Evolutionary conservation across 2,888 invertebrate species (phyloP).

Genomic region (Spilosoma lubricipeda): DNA sequence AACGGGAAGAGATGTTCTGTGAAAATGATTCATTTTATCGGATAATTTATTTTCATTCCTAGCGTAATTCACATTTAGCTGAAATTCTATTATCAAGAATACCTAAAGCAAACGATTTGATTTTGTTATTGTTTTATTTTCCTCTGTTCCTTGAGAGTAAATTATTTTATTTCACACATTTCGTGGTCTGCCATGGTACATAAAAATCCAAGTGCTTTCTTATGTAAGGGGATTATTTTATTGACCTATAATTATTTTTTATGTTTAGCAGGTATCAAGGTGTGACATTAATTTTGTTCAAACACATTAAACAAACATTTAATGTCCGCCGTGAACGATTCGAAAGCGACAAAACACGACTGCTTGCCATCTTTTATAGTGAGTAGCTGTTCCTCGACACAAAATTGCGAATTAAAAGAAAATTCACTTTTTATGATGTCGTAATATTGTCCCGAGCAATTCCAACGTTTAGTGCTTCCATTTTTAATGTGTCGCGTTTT

Average conservation of each 20-base stretch:
- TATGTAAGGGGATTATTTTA: conserved; percentile 61
- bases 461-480: conserved; percentile 63
- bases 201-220: conserved; percentile 56
- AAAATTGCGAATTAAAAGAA: conserved; percentile 74
- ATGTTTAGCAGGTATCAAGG: conserved; percentile 61
- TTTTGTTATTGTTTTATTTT: conserved; percentile 27
- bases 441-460: conserved; percentile 68
- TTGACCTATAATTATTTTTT: conserved; percentile 64
- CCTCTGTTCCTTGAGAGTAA: conserved; percentile 25
- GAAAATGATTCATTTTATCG: conserved; percentile 10
- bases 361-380: conserved; percentile 69
- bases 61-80: conserved; percentile 11
- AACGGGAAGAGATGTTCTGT: conserved; percentile 8
- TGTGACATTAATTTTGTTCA: conserved; percentile 71
- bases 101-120: conserved; percentile 15
- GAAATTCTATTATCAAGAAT: conserved; percentile 18
- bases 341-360: conserved; percentile 60
- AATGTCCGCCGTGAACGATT: conserved; percentile 65
- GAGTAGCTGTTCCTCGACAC: conserved; percentile 66
- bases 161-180: conserved; percentile 20
- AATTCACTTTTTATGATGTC: conserved; percentile 71
- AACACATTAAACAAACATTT: conserved; percentile 70
- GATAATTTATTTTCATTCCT: conserved; percentile 15
- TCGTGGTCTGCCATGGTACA: conserved; percentile 22
- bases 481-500: conserved; percentile 62